A percentile compares a stretch with the other conserved stretches of the same genome.
Evolutionary conservation across 2,113 vertebrate species (phyloP).

Genomic region (Pyxicephalus adspersus): DNA sequence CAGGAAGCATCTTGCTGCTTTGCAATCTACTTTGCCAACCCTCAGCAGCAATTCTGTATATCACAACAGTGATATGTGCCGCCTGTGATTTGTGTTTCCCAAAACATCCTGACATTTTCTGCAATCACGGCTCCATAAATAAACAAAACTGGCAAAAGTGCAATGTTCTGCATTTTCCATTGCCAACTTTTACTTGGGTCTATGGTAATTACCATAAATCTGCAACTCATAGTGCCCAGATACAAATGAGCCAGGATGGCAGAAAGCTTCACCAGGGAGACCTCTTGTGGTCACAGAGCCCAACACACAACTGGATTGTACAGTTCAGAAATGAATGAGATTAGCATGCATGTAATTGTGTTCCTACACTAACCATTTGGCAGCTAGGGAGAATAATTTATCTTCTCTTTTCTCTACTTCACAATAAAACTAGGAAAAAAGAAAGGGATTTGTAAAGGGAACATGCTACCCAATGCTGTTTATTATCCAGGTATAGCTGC

Average conservation of each 20-base stretch:
- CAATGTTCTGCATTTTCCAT: conserved; percentile 17
- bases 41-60: not conserved
- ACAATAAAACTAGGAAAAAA: too few species aligned
- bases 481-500: too few species aligned
- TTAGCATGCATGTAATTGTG: not conserved
- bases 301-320: not conserved
- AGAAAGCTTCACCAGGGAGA: not conserved
- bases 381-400: too few species aligned
- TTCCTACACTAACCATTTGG: too few species aligned
- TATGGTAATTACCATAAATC: conserved; percentile 23
- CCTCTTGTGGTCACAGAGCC: not conserved
- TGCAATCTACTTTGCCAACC: not conserved
- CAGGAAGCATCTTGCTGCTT: not conserved
- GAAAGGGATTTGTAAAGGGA: too few species aligned
- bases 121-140: conserved; percentile 18
- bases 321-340: not conserved
- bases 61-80: conserved; percentile 11
- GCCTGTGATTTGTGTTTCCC: conserved; percentile 12
- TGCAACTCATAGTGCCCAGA: not conserved
- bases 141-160: conserved; percentile 24
- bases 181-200: not conserved
- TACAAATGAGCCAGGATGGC: not conserved
- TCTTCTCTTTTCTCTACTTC: too few species aligned
- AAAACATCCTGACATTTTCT: conserved; percentile 1
- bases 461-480: too few species aligned